phyloP scores from a whole-genome alignment of 2,888 invertebrate genomes.

The Gryllus longicercus region DNA sequence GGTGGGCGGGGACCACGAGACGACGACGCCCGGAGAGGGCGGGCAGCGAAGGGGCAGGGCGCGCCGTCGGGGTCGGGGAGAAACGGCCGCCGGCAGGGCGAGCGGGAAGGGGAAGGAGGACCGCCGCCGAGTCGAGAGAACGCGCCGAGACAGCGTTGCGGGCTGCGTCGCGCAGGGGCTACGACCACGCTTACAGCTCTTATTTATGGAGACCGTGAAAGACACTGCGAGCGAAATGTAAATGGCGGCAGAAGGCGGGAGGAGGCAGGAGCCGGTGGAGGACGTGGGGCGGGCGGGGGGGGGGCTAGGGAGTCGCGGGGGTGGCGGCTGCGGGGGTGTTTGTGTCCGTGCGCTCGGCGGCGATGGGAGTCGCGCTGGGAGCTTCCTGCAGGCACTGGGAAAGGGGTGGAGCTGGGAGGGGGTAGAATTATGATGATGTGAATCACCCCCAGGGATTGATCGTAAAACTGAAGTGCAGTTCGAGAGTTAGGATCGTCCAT shows the following conservation, averaged over 20 bases:
- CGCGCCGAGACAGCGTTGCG: neutral
- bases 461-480: constrained; percentile 10
- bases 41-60: no score
- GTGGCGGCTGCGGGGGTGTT: neutral
- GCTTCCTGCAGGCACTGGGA: neutral
- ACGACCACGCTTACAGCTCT: neutral
- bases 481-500: constrained; percentile 17
- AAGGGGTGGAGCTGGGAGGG: neutral
- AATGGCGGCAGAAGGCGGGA: neutral
- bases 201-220: neutral
- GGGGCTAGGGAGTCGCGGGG: neutral
- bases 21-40: no score
- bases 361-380: neutral
- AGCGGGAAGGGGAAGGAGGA: no score
- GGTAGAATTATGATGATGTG: constrained; percentile 17
- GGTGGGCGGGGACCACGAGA: no score
- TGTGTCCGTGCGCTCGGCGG: no score
- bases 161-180: constrained; percentile 9
- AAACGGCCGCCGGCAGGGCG: no score
- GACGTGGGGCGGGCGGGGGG: neutral
- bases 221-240: neutral
- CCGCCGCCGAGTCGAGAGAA: no score
- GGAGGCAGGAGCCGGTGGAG: neutral
- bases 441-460: constrained; percentile 10
- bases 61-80: no score